Conservation (phyloP, 2,113 vertebrate species). For the Mixornis gularis region DNA sequence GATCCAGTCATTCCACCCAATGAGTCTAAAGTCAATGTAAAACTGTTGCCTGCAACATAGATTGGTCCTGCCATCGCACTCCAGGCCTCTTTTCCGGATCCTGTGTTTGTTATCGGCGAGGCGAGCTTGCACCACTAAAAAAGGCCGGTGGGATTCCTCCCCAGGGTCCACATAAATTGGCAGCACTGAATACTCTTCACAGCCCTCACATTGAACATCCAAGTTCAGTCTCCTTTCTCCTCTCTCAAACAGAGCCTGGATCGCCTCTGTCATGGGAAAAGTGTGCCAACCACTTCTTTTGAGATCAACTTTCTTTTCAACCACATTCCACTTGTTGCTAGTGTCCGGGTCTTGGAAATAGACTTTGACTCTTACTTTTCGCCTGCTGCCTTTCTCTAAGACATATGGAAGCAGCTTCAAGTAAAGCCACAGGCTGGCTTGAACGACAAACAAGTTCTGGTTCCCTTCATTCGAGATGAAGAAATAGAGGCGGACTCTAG, state of each 20-base stretch:
- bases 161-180: slow-evolving; percentile 87
- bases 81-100: slow-evolving; percentile 95
- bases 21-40: slow-evolving; percentile 98
- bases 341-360: slow-evolving; percentile 84
- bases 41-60: slow-evolving; percentile 98
- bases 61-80: slow-evolving; percentile 92
- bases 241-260: slow-evolving; percentile 85
- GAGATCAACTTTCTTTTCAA: slow-evolving; percentile 94
- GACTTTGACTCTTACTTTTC: slow-evolving; percentile 91
- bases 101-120: slow-evolving; percentile 90
- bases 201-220: slow-evolving; percentile 91
- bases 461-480: slow-evolving; percentile 95
- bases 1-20: slow-evolving; percentile 99
- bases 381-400: slow-evolving; percentile 85
- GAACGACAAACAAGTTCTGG: slow-evolving; percentile 93
- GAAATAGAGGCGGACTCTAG: slow-evolving; percentile 88
- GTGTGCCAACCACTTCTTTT: slow-evolving; percentile 98
- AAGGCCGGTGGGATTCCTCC: slow-evolving; percentile 93
- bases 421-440: slow-evolving; percentile 97
- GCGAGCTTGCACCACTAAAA: slow-evolving; percentile 90
- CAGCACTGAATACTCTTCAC: slow-evolving; percentile 81
- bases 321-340: slow-evolving; percentile 80
- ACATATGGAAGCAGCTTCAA: slow-evolving; percentile 88
- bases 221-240: slow-evolving; percentile 89
- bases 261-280: slow-evolving; percentile 89